phyloP scores from a whole-genome alignment of 2,888 invertebrate genomes.

The Acleris laterana region DNA sequence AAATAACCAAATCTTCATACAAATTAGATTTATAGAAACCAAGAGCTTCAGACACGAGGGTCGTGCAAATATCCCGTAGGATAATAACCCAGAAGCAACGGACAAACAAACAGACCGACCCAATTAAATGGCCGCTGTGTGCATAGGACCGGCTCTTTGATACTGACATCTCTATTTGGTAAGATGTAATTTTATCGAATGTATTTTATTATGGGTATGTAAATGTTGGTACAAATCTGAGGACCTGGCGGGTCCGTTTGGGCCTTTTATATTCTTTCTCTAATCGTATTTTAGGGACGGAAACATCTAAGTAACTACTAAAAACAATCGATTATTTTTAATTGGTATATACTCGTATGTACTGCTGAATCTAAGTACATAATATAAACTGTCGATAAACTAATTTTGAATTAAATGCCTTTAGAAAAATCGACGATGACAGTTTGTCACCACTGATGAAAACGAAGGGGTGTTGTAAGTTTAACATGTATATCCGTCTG shows the following conservation, averaged over 20 bases:
- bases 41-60: conserved; percentile 41
- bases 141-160: conserved; percentile 44
- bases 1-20: conserved; percentile 37
- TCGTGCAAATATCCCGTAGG: conserved; percentile 42
- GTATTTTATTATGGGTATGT: conserved; percentile 31
- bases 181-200: conserved; percentile 38
- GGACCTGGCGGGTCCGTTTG: not conserved
- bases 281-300: too few relatives aligned
- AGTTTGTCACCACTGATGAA: too few relatives aligned
- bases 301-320: too few relatives aligned
- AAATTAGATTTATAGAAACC: conserved; percentile 42
- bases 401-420: too few relatives aligned
- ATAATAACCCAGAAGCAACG: conserved; percentile 42
- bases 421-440: too few relatives aligned
- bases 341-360: too few relatives aligned
- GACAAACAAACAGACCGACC: conserved; percentile 45
- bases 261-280: too few relatives aligned
- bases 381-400: too few relatives aligned
- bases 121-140: conserved; percentile 48
- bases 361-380: too few relatives aligned
- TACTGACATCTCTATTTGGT: conserved; percentile 34
- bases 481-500: too few relatives aligned
- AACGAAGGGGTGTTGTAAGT: too few relatives aligned
- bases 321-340: too few relatives aligned
- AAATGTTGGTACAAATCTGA: conserved; percentile 16